Percentiles rank a stretch among this genome's conserved stretches.
Conservation (phyloP, 2,113 vertebrate species). For the Lynx canadensis region DNA sequence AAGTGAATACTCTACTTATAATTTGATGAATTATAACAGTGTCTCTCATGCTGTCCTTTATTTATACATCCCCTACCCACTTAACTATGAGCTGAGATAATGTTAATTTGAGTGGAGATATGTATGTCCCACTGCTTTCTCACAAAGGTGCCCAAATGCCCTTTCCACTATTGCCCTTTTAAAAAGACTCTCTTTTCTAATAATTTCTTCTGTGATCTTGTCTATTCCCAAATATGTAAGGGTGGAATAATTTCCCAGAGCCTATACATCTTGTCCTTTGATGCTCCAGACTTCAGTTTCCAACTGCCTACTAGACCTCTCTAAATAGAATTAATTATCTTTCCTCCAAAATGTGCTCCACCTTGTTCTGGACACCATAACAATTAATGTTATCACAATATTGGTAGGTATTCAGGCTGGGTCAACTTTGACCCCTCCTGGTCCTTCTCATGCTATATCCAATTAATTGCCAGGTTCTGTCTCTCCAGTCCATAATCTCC, state of each 20-base stretch:
- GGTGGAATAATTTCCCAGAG: background rate
- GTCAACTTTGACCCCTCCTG: background rate
- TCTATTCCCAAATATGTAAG: conserved; percentile 10
- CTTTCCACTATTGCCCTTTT: background rate
- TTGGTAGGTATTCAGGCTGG: background rate
- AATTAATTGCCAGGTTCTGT: background rate
- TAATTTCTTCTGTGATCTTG: background rate
- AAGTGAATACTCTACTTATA: background rate
- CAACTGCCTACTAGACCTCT: background rate
- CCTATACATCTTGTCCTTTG: background rate
- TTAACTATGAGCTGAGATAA: background rate
- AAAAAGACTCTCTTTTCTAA: conserved; percentile 1
- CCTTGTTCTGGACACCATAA: background rate
- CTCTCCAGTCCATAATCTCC: background rate
- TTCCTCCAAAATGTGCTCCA: background rate
- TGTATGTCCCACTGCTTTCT: background rate
- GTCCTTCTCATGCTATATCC: background rate
- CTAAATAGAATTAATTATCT: background rate
- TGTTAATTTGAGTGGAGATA: background rate
- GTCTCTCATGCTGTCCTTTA: background rate
- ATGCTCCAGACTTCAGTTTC: background rate
- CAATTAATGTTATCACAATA: background rate
- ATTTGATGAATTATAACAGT: background rate
- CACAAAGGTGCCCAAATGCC: background rate
- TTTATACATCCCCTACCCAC: background rate